Evolutionary conservation across 2,888 invertebrate genomes (phyloP), one percentile per base, ranked within the genome.

Genomic region (Meghimatium bilineatum): DNA sequence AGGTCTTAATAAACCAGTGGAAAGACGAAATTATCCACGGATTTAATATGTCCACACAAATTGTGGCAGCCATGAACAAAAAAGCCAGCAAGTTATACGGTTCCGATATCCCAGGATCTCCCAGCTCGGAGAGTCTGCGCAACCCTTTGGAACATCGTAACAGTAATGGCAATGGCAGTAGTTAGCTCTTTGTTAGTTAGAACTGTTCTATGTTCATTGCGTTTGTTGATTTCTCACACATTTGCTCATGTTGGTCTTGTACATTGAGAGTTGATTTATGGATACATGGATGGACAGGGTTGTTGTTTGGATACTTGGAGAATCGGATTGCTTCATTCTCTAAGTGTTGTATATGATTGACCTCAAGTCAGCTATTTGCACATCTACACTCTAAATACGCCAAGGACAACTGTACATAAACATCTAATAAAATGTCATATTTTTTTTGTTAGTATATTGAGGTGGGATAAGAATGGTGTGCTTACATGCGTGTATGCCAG

Each of bases 81-180:
- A 99, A 99, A 94, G 99, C 98, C 63, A 98, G 98, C 89, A 99
- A 98, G 95, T 99, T 99, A 92, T 99, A 99, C 95, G 99, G 99
- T 90, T 98, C 99, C 20, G 92, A 90, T 66, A 85, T 91, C 76
- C 88, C 89, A 60, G 89, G 89, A 84, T 90, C 89, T 85, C 89
- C 90, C 69, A 90, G 89, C 86, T 87, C 88, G 56, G 91, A 91
- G 82, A 90, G 90, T 86, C 89, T 89, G 83, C 88, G 90, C 80
- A 86, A 90, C 29, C 90, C 91, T 10, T 88, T 93, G 76, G 93
- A 93, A 88, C 93, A 93, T 87, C 88, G 92, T 80, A 93, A 92
- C 85, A 90, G 90, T 80, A 92, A 91, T 80, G 91, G 91, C 83
- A 83, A 79, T 38, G 79, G 83, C 78, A 83, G 78, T 78, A 91